Evolutionary conservation across 2,888 invertebrate species (phyloP).

Genomic region (Scaptomyza cyrtandrae): DNA sequence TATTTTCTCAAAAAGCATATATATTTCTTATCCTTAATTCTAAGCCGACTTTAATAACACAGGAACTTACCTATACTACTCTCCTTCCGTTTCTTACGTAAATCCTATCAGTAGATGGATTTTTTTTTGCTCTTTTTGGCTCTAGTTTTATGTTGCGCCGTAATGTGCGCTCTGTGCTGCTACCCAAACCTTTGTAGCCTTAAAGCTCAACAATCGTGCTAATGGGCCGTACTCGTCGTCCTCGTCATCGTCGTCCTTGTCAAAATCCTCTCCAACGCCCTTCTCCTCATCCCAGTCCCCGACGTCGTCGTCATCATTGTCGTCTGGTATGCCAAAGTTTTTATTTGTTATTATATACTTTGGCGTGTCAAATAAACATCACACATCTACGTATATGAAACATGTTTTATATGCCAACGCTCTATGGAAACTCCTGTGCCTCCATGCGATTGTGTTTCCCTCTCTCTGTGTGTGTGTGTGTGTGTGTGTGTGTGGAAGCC

Average conservation of each 20-base stretch:
- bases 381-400: constrained; percentile 79
- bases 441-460: no score
- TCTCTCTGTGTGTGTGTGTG: no score
- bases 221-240: constrained; percentile 77
- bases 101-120: constrained; percentile 22
- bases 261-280: constrained; percentile 22
- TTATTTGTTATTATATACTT: constrained; percentile 81
- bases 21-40: constrained; percentile 51
- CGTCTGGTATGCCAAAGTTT: constrained; percentile 70
- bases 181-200: constrained; percentile 54
- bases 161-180: constrained; percentile 53
- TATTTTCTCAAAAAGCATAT: constrained; percentile 45
- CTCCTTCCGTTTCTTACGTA: background rate
- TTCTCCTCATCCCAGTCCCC: constrained; percentile 14
- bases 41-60: constrained; percentile 60
- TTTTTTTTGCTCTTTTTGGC: constrained; percentile 11
- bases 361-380: constrained; percentile 81
- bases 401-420: constrained; percentile 70
- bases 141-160: constrained; percentile 66
- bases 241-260: constrained; percentile 58
- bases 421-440: constrained; percentile 33
- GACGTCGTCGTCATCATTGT: constrained; percentile 21
- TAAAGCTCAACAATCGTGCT: constrained; percentile 81
- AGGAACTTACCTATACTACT: background rate
- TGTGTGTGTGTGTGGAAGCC: constrained; percentile 22